phyloP scores from a whole-genome alignment of 1,140 invertebrate genomes.

The Euwallacea fornicatus region DNA sequence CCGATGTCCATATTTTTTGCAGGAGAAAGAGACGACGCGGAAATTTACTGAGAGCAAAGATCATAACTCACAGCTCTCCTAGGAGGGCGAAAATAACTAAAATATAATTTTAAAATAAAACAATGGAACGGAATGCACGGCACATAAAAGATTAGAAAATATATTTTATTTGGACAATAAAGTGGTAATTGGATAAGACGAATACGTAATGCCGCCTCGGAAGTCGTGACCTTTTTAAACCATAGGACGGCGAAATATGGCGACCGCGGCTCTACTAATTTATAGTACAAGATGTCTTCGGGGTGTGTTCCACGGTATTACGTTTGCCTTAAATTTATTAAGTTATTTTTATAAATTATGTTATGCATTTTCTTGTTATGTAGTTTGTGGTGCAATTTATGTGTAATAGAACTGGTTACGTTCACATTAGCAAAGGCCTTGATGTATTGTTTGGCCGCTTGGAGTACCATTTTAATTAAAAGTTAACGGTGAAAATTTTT shows the following conservation, averaged over 20 bases:
- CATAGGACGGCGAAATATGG: slow-evolving; percentile 32
- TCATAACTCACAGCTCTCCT: slow-evolving; percentile 17
- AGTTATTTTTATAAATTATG: slow-evolving; percentile 36
- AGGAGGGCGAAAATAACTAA: slow-evolving; percentile 18
- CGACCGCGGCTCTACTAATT: slow-evolving; percentile 27
- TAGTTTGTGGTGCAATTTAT: not conserved
- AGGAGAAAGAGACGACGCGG: not conserved
- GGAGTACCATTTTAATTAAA: no score
- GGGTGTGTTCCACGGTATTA: slow-evolving; percentile 31
- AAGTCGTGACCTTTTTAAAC: slow-evolving; percentile 36
- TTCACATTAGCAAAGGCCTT: no score
- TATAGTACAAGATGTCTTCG: slow-evolving; percentile 32
- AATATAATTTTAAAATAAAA: slow-evolving; percentile 35
- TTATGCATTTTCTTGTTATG: slow-evolving; percentile 20
- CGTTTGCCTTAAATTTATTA: slow-evolving; percentile 35
- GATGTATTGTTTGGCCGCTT: not conserved
- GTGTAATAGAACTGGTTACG: not conserved
- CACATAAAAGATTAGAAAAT: slow-evolving; percentile 36
- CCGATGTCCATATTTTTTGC: no score
- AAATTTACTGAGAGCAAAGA: slow-evolving; percentile 14
- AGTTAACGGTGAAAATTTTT: no score
- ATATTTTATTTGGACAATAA: slow-evolving; percentile 38
- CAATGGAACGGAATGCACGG: slow-evolving; percentile 17
- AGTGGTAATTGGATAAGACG: slow-evolving; percentile 37
- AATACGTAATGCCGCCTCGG: slow-evolving; percentile 29